These are phyloP conservation scores for Temnothorax unifasciatus DNA, from an alignment of 2,888 invertebrate genomes.

Conservation along the genomic window DNA sequence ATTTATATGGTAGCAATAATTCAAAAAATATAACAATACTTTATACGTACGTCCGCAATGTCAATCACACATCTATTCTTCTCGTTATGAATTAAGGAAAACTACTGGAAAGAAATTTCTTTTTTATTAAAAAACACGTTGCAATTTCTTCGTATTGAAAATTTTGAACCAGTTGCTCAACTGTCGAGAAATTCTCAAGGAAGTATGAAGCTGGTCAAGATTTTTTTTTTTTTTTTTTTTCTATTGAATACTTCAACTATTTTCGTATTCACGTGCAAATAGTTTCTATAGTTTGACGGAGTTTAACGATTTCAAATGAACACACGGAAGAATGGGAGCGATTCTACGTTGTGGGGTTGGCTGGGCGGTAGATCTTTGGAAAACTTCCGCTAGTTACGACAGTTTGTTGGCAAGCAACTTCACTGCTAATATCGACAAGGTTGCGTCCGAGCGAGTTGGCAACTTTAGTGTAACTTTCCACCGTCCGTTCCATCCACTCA, in stretches of 20 bases:
- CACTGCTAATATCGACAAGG: conserved; percentile 58
- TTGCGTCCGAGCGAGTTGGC: conserved; percentile 52
- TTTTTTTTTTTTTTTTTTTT: conserved; percentile 13
- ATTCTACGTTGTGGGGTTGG: conserved; percentile 1
- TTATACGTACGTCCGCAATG: neutral
- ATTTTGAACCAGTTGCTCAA: neutral
- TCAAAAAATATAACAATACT: neutral
- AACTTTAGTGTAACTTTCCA: conserved; percentile 56
- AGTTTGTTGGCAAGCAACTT: conserved; percentile 58
- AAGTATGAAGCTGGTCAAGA: neutral
- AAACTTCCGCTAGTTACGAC: conserved; percentile 53
- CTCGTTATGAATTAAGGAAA: neutral
- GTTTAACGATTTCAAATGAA: conserved; percentile 45
- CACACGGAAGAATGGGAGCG: neutral
- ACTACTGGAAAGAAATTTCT: neutral
- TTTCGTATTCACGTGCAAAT: conserved; percentile 43
- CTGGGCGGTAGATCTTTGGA: conserved; percentile 44
- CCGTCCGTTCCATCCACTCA: conserved; percentile 24
- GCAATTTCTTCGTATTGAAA: neutral
- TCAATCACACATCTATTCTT: neutral
- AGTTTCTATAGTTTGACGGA: conserved; percentile 18
- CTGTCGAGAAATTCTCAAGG: neutral
- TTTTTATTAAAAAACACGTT: neutral
- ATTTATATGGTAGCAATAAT: neutral
- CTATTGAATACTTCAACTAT: neutral